A percentile compares a stretch with the other conserved stretches of the same genome.
Evolutionary conservation across 2,888 invertebrate genomes (phyloP).

Genomic region (Perizoma affinitatum): DNA sequence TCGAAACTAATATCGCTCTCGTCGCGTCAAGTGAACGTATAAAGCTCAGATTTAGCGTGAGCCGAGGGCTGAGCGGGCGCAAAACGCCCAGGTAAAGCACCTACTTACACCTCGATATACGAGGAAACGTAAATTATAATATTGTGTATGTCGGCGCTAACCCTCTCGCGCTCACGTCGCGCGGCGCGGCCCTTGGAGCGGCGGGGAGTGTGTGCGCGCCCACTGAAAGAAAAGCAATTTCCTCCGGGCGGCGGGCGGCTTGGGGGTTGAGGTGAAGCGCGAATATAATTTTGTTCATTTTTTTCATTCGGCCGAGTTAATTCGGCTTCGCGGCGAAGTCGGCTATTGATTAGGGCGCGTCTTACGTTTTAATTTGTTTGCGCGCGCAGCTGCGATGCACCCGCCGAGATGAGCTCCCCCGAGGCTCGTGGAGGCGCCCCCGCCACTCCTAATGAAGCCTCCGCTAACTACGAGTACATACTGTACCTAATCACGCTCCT

Average conservation of each 20-base stretch:
- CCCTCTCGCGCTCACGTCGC: constrained; percentile 72
- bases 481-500: constrained; percentile 64
- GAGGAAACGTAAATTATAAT: constrained; percentile 84
- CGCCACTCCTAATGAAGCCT: constrained; percentile 71
- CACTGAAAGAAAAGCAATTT: constrained; percentile 85
- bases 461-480: constrained; percentile 67
- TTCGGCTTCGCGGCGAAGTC: constrained; percentile 81
- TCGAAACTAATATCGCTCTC: constrained; percentile 83
- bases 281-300: constrained; percentile 85
- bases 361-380: constrained; percentile 85
- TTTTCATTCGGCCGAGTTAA: constrained; percentile 84
- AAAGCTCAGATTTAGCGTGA: constrained; percentile 83
- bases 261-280: constrained; percentile 78
- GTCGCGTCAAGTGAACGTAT: constrained; percentile 84
- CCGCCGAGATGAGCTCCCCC: constrained; percentile 72
- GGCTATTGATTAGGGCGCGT: constrained; percentile 85
- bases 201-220: constrained; percentile 75
- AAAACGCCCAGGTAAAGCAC: constrained; percentile 82
- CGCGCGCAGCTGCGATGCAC: constrained; percentile 82
- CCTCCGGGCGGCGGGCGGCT: constrained; percentile 68
- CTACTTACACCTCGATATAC: constrained; percentile 83
- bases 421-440: constrained; percentile 44
- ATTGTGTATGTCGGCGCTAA: constrained; percentile 81
- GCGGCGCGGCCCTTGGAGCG: constrained; percentile 59
- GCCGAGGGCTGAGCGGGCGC: constrained; percentile 79